These are phyloP conservation scores for Chalcosyrphus nemorum DNA, from an alignment of 2,888 invertebrate species.

Conservation along the genomic window DNA sequence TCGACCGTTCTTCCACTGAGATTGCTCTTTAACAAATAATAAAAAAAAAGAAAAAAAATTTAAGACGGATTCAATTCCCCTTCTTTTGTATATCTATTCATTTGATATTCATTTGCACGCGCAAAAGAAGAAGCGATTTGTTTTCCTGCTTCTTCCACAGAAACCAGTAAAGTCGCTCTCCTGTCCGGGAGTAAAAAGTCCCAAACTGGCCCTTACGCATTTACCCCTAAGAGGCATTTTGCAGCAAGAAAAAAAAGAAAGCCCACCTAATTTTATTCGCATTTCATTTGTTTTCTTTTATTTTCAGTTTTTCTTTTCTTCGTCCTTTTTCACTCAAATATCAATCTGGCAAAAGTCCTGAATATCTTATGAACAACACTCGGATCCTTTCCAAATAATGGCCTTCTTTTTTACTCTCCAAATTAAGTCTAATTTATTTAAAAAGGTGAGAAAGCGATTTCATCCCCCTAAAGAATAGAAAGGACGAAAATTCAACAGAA, in stretches of 20 bases:
- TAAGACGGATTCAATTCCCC: constrained; percentile 46
- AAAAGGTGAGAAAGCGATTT: constrained; percentile 72
- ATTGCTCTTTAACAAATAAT: neutral
- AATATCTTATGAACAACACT: constrained; percentile 66
- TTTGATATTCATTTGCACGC: constrained; percentile 59
- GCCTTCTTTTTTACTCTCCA: constrained; percentile 58
- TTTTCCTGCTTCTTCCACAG: constrained; percentile 2
- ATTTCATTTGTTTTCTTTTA: constrained; percentile 62
- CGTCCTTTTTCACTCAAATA: constrained; percentile 69
- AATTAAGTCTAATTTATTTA: constrained; percentile 73
- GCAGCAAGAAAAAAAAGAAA: constrained; percentile 27
- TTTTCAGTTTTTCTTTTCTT: neutral
- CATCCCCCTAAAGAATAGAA: constrained; percentile 57
- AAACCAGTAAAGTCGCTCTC: constrained; percentile 26
- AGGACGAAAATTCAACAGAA: neutral
- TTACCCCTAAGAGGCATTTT: constrained; percentile 48
- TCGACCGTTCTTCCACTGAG: constrained; percentile 5
- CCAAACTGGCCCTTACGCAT: constrained; percentile 68
- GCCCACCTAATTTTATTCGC: constrained; percentile 68
- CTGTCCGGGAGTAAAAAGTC: constrained; percentile 47
- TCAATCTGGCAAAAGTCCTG: constrained; percentile 68
- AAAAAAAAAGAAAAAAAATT: neutral
- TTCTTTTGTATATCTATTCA: constrained; percentile 41
- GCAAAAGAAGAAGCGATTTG: constrained; percentile 47
- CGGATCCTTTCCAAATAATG: constrained; percentile 59